Evolutionary conservation across 2,888 invertebrate genomes (phyloP).

Genomic region (Apamea crenata): DNA sequence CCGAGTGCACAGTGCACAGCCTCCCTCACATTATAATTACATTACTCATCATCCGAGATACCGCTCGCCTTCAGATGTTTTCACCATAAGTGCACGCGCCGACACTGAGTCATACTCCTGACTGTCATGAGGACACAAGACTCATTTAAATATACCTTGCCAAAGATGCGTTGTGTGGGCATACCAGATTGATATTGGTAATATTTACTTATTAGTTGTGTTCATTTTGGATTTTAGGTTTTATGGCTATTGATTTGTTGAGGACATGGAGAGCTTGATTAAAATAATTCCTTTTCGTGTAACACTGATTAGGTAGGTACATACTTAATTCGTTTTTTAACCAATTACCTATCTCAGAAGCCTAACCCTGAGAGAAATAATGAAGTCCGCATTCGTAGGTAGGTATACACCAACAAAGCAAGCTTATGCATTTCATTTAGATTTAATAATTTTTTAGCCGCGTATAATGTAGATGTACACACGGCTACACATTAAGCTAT

Average conservation of each 20-base stretch:
- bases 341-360: background rate
- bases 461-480: background rate
- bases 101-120: slow-evolving; percentile 75
- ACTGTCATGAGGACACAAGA: slow-evolving; percentile 70
- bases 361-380: background rate
- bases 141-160: slow-evolving; percentile 68
- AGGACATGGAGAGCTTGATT: background rate
- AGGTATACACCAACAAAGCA: too few species aligned
- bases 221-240: background rate
- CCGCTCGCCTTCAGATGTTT: slow-evolving; percentile 79
- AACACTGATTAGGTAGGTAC: background rate
- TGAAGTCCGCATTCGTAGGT: too few species aligned
- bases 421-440: too few species aligned
- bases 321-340: background rate
- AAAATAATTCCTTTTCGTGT: background rate
- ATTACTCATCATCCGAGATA: slow-evolving; percentile 71
- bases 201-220: slow-evolving; percentile 1
- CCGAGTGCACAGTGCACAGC: slow-evolving; percentile 38
- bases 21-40: slow-evolving; percentile 66
- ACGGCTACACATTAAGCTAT: too few species aligned
- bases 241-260: background rate
- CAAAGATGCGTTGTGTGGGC: slow-evolving; percentile 56
- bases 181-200: slow-evolving; percentile 28
- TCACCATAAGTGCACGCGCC: slow-evolving; percentile 79
- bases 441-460: background rate